These are phyloP conservation scores for Enteromius radiatus DNA, from an alignment of 2,797 vertebrate genomes.

Conservation along the genomic window DNA sequence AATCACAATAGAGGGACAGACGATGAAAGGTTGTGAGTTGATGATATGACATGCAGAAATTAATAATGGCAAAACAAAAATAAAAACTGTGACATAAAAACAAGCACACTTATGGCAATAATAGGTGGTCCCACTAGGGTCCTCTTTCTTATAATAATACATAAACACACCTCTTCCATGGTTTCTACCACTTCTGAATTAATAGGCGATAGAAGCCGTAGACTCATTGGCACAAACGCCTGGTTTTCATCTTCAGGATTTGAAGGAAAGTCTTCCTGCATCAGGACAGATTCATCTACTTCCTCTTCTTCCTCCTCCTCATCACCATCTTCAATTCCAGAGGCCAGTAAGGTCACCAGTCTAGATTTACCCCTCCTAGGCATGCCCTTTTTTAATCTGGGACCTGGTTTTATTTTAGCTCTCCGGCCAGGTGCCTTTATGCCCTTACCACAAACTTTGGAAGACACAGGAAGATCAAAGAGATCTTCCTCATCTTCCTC, in stretches of 20 bases:
- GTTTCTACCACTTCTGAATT: slow-evolving; percentile 86
- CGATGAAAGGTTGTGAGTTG: slow-evolving; percentile 52
- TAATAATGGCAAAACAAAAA: slow-evolving; percentile 29
- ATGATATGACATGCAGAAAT: slow-evolving; percentile 66
- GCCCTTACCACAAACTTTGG: slow-evolving; percentile 53
- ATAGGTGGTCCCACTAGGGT: background rate
- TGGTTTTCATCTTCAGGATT: slow-evolving; percentile 80
- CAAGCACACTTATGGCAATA: background rate
- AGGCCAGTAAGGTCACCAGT: slow-evolving; percentile 86
- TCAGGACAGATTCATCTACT: slow-evolving; percentile 54
- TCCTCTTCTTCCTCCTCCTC: slow-evolving; percentile 73
- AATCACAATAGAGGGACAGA: background rate
- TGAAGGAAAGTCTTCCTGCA: slow-evolving; percentile 66
- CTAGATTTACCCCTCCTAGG: slow-evolving; percentile 74
- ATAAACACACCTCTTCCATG: slow-evolving; percentile 86
- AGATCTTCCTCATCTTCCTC: slow-evolving; percentile 44
- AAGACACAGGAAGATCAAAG: slow-evolving; percentile 1
- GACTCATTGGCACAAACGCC: slow-evolving; percentile 85
- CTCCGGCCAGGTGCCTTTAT: slow-evolving; percentile 66
- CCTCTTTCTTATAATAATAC: background rate
- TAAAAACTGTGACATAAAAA: background rate
- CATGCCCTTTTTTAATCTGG: slow-evolving; percentile 69
- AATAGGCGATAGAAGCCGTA: slow-evolving; percentile 81
- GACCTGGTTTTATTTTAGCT: slow-evolving; percentile 62
- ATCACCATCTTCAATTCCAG: slow-evolving; percentile 76